Percentiles rank a stretch among this genome's conserved stretches.
Evolutionary conservation across 2,888 invertebrate species (phyloP).

Genomic region (Ophion ellenae): DNA sequence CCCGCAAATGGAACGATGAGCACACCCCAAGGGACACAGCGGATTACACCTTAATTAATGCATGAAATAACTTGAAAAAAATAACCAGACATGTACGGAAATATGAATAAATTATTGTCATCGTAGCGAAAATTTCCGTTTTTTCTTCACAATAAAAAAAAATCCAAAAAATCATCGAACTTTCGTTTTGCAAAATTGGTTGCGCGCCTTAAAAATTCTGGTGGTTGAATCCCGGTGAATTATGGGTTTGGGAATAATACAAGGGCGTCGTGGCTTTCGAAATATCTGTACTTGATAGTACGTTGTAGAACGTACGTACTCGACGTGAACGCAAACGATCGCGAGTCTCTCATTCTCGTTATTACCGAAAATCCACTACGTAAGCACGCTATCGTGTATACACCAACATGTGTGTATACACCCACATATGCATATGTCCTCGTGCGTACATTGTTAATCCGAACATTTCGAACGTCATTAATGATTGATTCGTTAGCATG

Average conservation of each 20-base stretch:
- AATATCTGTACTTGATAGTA: conserved; percentile 3
- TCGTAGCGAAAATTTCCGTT: no score
- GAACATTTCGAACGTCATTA: conserved; percentile 68
- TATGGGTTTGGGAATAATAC: conserved; percentile 25
- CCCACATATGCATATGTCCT: background rate
- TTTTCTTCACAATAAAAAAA: no score
- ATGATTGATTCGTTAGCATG: conserved; percentile 67
- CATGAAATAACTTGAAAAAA: no score
- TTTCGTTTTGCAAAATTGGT: no score
- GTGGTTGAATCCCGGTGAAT: conserved; percentile 10
- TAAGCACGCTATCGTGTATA: conserved; percentile 29
- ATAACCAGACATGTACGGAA: no score
- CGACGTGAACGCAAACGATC: conserved; percentile 42
- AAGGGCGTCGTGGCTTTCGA: conserved; percentile 18
- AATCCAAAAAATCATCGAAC: no score
- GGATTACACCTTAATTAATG: no score
- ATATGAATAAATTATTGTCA: no score
- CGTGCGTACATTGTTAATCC: conserved; percentile 60
- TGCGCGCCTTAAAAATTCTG: conserved; percentile 41
- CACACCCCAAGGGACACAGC: no score
- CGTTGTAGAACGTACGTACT: conserved; percentile 13
- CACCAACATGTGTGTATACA: background rate
- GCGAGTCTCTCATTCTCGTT: conserved; percentile 45
- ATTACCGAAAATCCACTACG: conserved; percentile 56
- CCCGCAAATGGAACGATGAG: no score